phyloP scores from a whole-genome alignment of 2,888 invertebrate genomes.

The Carabus problematicus region DNA sequence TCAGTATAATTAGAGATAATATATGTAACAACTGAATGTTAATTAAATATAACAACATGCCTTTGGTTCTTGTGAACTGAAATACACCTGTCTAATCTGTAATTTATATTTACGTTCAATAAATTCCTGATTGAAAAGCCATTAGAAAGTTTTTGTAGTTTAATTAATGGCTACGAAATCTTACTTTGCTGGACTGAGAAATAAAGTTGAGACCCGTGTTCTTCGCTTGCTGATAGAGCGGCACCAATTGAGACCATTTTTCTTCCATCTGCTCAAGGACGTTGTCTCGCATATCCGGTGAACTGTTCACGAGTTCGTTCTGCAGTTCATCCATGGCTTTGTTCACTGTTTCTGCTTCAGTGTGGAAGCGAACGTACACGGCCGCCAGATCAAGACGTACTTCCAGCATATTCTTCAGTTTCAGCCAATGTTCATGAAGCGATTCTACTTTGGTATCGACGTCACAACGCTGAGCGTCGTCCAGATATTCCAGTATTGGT shows the following conservation, averaged over 20 bases:
- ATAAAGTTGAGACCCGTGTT: constrained; percentile 73
- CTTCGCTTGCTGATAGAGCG: constrained; percentile 71
- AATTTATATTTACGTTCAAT: no score
- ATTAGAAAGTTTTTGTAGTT: no score
- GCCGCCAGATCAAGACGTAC: constrained; percentile 71
- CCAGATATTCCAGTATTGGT: constrained; percentile 68
- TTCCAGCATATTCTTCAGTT: constrained; percentile 67
- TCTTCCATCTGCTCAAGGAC: constrained; percentile 66
- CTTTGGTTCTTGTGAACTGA: no score
- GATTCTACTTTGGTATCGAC: constrained; percentile 70
- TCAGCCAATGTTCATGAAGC: constrained; percentile 69
- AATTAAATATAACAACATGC: no score
- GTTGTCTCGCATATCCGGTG: constrained; percentile 59
- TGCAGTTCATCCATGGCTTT: constrained; percentile 72
- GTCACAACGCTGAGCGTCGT: constrained; percentile 69
- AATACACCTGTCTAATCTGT: no score
- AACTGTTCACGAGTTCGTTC: constrained; percentile 62
- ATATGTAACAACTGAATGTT: no score
- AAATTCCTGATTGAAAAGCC: no score
- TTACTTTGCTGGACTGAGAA: constrained; percentile 66
- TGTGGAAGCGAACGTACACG: constrained; percentile 75
- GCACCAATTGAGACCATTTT: constrained; percentile 70
- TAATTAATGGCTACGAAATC: constrained; percentile 42
- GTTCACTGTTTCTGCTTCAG: constrained; percentile 70
- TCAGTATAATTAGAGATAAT: no score